Evolutionary conservation across 2,797 vertebrate species (phyloP).

Genomic region (Borostomias antarcticus): DNA sequence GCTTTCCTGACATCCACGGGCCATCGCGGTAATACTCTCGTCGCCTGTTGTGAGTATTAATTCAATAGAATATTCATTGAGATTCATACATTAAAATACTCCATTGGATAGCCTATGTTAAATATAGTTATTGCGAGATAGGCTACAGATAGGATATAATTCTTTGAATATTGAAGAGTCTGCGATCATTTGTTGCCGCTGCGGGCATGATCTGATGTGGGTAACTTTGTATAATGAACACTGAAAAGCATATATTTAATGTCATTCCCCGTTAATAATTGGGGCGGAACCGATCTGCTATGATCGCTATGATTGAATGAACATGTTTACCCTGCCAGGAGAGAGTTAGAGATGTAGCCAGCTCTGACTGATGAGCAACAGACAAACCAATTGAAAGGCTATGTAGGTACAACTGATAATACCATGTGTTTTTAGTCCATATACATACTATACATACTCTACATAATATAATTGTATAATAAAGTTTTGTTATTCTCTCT

Average conservation of each 20-base stretch:
- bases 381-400: neutral
- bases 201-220: no score
- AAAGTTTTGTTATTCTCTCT: conserved; percentile 1
- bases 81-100: neutral
- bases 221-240: no score
- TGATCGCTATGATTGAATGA: no score
- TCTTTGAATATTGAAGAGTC: neutral
- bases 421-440: neutral
- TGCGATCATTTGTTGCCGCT: neutral
- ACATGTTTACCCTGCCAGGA: no score
- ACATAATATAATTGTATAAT: conserved; percentile 6
- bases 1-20: conserved; percentile 38
- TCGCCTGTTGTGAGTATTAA: conserved; percentile 4
- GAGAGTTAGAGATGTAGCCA: no score
- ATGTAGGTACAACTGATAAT: neutral
- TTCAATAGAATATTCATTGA: neutral
- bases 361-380: conserved; percentile 1
- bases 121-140: neutral
- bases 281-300: no score
- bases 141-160: neutral
- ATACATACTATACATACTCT: no score
- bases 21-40: neutral
- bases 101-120: no score
- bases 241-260: no score
- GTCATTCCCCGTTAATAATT: no score